Conservation (phyloP, 2,888 invertebrate species). For the Phaonia tiefii region DNA sequence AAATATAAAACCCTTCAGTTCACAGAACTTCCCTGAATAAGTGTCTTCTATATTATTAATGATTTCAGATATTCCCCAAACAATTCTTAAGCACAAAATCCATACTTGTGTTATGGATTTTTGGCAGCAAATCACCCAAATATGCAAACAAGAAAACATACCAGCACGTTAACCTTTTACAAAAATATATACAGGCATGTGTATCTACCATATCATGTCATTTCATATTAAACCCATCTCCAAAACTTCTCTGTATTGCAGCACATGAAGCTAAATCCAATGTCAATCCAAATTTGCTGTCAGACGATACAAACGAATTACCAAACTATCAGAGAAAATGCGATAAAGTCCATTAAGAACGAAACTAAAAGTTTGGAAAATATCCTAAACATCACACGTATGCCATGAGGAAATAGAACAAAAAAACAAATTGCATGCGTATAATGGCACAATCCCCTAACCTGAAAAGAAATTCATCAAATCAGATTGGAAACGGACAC, state of each 20-base stretch:
- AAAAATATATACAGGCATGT: neutral
- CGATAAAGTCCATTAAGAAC: conserved; percentile 16
- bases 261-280: neutral
- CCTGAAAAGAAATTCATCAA: neutral
- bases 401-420: neutral
- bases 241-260: too few relatives aligned
- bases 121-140: conserved; percentile 14
- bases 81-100: neutral
- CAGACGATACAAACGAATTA: conserved; percentile 25
- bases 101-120: conserved; percentile 9
- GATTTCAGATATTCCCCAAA: neutral
- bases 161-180: conserved; percentile 5
- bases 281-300: conserved; percentile 35
- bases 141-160: conserved; percentile 7
- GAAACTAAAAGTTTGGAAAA: neutral
- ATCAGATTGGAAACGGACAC: neutral
- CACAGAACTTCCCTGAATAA: too few relatives aligned
- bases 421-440: neutral
- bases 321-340: neutral
- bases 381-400: neutral
- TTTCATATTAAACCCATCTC: too few relatives aligned
- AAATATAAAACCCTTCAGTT: too few relatives aligned
- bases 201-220: too few relatives aligned
- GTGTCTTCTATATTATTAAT: conserved; percentile 29
- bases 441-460: neutral